Evolutionary conservation across 2,888 invertebrate genomes (phyloP), one percentile per base, ranked within the genome.

Genomic region (Drosophila kuntzei): DNA sequence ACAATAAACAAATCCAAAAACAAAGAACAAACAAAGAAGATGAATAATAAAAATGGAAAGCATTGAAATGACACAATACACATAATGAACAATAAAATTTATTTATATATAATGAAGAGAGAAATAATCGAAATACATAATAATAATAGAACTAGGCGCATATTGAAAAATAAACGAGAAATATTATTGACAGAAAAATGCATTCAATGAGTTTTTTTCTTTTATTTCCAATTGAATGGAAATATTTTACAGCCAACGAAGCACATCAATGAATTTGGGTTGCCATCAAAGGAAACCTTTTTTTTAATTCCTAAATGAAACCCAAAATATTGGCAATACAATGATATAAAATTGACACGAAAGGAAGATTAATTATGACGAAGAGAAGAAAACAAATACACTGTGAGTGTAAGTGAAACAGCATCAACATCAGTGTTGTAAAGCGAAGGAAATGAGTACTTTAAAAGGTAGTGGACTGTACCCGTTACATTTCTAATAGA

Each of bases 91-190:
- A 89, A 87, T 78, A 79, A 77, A 76, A 82, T 79, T 76, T 79
- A 89, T 89, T 74, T 77, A 80, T 76, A 76, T 73, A 87, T 70
- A 78, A 78, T 71, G 87, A 83, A 20, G 68, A 67, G 67, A 65
- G 67, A 80, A 84, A 87, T 83, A 87, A 82, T 82, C 79, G 86
- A 87, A 78, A 70, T 59, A 70, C 59, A 75, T 65, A 75, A 63
- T 59, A 84, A 83, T 75, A 84, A 89, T 84, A 89, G 86, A 89
- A 81, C 88, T 84, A 84, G 83, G 86, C 83, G 89, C 86, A 84
- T 89, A 88, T 89, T 84, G 67, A 84, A 87, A 87, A 89, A 84
- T 89, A 84, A 84, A 87, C 68, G 79, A 81, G 70, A 89, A 79
- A 87, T 87, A 89, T 83, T 83, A 83, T 89, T 83, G 83, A 88